These are phyloP conservation scores for Drosophila austrosaltans DNA, from an alignment of 2,888 invertebrate species.

Conservation along the genomic window DNA sequence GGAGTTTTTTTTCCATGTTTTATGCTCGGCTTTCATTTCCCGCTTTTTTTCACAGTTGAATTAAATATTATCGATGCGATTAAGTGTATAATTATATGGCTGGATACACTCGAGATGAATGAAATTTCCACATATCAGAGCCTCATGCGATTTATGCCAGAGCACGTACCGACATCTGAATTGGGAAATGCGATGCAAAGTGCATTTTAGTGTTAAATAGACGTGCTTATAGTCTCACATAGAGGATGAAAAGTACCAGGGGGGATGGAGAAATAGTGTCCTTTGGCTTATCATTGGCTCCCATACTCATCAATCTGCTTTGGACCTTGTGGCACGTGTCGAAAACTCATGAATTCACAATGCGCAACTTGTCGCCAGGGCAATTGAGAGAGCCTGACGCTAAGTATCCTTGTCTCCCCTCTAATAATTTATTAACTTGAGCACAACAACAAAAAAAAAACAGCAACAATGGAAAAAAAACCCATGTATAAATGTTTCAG, in stretches of 20 bases:
- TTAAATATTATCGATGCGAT: constrained; percentile 30
- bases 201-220: constrained; percentile 7
- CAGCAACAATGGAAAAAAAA: constrained; percentile 28
- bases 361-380: constrained; percentile 61
- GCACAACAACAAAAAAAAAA: neutral
- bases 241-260: neutral
- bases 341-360: constrained; percentile 71
- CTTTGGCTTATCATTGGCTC: constrained; percentile 4
- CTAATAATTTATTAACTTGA: constrained; percentile 12
- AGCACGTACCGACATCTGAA: constrained; percentile 9
- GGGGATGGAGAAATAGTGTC: constrained; percentile 16
- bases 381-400: constrained; percentile 9
- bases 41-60: constrained; percentile 12
- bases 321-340: constrained; percentile 56
- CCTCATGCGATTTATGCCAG: constrained; percentile 23
- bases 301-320: constrained; percentile 34
- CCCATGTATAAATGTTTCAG: constrained; percentile 18
- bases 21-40: neutral
- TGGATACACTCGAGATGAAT: neutral
- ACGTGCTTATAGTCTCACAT: constrained; percentile 33
- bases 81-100: constrained; percentile 20
- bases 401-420: constrained; percentile 16
- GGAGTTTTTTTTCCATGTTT: neutral
- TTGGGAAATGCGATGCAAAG: constrained; percentile 13
- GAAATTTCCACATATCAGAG: too few species aligned